Base-by-base conservation (phyloP, 2,113 vertebrate species). In the Acrocephalus kingi region DNA sequence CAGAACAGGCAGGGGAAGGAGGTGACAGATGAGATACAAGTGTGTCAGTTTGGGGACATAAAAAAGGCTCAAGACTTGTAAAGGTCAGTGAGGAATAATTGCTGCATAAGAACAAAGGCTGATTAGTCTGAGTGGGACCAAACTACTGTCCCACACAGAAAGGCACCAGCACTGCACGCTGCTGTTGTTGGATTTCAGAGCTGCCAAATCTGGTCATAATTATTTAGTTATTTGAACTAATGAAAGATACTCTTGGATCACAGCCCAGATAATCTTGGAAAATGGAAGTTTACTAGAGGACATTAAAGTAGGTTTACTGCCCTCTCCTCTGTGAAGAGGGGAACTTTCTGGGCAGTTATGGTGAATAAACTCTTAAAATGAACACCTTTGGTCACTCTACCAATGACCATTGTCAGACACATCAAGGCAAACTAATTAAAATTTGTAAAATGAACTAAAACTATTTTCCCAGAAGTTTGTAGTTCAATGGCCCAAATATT, bases 161-260 rank as follows among this genome's bases (percentile, higher is more conserved):
- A 89, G 46, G 76, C 83, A 75, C 52, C 69, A 67, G 66, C 16
- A 15, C 83, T 78, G 61, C 31, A 31, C 66, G 15, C 52, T 96
- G 90, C 66, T 96, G 58, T 67, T 91, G 79, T 5, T 96, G 93
- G 90, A 92, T 81, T 89, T 89, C 73, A 72, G 88, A 93, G 84
- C 92, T 95, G 93, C 83, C 86, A 94, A 76, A 94, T 93, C 88
- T 97, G 93, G 61, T 95, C 90, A 87, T 93, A 94, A 93, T 97
- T 96, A 96, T 94, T 95, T 67, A 67, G 94, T 78, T 94, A 89
- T 87, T 93, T 87, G 90, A 89, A 91, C 88, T 96, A 96, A 97
- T 96, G 96, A 94, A 95, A 94, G 92, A 95, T 96, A 81, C 72
- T 86, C 33, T 93, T 96, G 96, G 94, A 90, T 81, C 41, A 49